Evolutionary conservation across 1,140 invertebrate species (phyloP).

Genomic region (Aphis gossypii): DNA sequence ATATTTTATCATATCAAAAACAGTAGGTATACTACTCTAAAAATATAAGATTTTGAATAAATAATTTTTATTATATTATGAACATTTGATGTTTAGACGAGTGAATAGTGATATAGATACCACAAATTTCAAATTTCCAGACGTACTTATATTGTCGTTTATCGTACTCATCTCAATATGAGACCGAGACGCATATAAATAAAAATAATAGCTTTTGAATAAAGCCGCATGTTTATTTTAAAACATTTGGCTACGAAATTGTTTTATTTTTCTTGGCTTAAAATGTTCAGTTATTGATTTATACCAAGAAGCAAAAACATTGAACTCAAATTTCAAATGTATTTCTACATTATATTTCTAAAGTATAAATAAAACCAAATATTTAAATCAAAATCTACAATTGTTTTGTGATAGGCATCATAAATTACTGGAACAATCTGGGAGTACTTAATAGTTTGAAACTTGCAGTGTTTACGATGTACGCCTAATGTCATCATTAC

Average conservation of each 20-base stretch:
- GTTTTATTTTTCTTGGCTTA: neutral
- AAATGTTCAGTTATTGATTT: neutral
- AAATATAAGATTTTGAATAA: neutral
- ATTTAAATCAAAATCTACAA: neutral
- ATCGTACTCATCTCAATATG: neutral
- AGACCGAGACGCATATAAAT: neutral
- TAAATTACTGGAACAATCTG: neutral
- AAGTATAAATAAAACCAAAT: neutral
- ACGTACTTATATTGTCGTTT: neutral
- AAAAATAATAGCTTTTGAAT: neutral
- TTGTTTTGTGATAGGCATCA: neutral
- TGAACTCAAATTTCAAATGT: neutral
- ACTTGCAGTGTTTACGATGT: neutral
- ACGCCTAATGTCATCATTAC: neutral
- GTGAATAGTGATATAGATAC: neutral
- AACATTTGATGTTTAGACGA: neutral
- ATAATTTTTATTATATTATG: neutral
- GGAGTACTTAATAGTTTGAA: neutral
- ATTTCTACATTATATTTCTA: neutral
- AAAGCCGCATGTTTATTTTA: neutral
- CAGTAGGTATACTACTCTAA: neutral
- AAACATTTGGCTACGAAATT: neutral
- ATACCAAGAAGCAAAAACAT: neutral
- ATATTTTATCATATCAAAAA: neutral
- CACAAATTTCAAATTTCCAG: neutral